These are phyloP conservation scores for Rhopilema esculentum DNA, from an alignment of 30 jellyfish, hydroid and myxozoan genomes.

Conservation along the genomic window DNA sequence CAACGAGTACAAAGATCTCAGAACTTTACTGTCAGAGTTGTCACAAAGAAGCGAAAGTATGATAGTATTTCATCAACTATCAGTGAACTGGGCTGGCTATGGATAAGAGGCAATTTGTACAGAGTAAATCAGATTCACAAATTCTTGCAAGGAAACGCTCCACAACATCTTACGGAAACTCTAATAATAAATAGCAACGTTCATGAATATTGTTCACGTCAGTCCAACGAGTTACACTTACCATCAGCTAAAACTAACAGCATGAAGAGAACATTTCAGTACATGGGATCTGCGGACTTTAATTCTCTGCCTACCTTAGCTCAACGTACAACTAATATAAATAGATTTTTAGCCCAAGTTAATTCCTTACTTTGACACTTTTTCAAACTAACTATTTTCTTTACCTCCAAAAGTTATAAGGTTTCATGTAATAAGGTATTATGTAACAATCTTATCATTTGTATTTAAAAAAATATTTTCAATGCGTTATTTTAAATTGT, in stretches of 20 bases:
- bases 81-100: constrained; percentile 71
- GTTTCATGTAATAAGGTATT: background rate
- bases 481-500: background rate
- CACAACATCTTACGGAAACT: constrained; percentile 59
- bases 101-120: constrained; percentile 49
- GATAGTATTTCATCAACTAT: constrained; percentile 47
- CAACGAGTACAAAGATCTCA: constrained; percentile 57
- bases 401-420: background rate
- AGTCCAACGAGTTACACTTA: constrained; percentile 50
- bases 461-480: background rate
- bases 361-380: constrained; percentile 16
- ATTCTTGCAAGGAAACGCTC: constrained; percentile 45
- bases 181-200: constrained; percentile 22
- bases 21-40: constrained; percentile 72
- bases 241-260: constrained; percentile 66
- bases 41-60: constrained; percentile 52
- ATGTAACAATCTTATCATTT: background rate
- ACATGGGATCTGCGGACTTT: constrained; percentile 72
- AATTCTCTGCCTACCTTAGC: constrained; percentile 62
- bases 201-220: constrained; percentile 56
- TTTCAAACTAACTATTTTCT: background rate
- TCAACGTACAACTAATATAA: constrained; percentile 55
- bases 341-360: constrained; percentile 14
- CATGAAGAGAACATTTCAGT: constrained; percentile 60
- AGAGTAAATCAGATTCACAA: constrained; percentile 59